A percentile compares a stretch with the other conserved stretches of the same genome.
Conservation (phyloP, 2,797 vertebrate genomes). For the Etheostoma perlongum region DNA sequence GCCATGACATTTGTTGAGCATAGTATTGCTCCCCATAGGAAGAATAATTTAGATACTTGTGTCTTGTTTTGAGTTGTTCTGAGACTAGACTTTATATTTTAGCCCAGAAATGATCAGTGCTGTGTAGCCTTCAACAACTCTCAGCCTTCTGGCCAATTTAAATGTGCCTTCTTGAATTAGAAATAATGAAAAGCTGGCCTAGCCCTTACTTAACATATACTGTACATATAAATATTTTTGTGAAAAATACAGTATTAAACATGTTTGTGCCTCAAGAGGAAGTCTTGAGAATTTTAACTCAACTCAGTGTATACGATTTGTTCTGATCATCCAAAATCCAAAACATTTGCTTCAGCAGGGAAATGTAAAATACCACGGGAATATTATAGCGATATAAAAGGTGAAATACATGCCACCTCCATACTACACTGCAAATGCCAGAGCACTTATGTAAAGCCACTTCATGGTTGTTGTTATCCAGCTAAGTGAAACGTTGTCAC, state of each 20-base stretch:
- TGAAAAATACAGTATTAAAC: background rate
- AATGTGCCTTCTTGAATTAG: background rate
- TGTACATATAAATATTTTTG: background rate
- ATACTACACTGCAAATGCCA: background rate
- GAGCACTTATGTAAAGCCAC: background rate
- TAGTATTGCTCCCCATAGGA: conserved; percentile 1
- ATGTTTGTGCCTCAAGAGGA: background rate
- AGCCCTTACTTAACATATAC: background rate
- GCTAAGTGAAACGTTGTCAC: background rate
- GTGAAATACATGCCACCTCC: background rate
- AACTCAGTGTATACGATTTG: background rate
- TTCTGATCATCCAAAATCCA: background rate
- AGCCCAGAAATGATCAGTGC: background rate
- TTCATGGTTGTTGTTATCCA: background rate
- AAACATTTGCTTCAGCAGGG: background rate
- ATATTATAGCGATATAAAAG: no score
- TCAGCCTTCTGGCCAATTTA: background rate
- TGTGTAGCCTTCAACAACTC: background rate
- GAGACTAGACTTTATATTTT: conserved; percentile 5
- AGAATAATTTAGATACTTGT: background rate
- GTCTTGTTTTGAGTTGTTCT: background rate
- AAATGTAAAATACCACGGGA: background rate
- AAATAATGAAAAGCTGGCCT: background rate
- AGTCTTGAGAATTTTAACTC: background rate
- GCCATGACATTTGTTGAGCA: conserved; percentile 1